Percentiles rank a stretch among this genome's conserved stretches.
Conservation (phyloP, 1,140 invertebrate genomes). For the Leptinotarsa lineolata region DNA sequence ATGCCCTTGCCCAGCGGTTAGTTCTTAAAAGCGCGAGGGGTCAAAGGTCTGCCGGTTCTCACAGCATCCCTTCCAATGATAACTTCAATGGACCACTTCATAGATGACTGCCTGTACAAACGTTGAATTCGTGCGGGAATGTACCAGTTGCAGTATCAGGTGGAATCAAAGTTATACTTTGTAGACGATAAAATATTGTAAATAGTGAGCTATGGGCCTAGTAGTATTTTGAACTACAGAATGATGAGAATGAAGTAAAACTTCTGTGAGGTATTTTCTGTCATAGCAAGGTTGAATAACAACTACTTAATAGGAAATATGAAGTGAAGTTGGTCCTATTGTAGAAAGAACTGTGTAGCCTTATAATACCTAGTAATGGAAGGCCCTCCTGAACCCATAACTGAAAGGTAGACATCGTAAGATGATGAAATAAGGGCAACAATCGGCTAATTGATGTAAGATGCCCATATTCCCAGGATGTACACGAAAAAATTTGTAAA, state of each 20-base stretch:
- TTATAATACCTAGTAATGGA: background rate
- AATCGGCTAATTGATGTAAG: background rate
- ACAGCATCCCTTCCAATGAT: conserved; percentile 27
- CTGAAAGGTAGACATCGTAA: background rate
- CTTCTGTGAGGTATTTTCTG: background rate
- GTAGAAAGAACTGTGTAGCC: background rate
- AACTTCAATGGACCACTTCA: background rate
- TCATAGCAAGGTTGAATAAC: background rate
- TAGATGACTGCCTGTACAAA: background rate
- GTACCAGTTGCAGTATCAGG: background rate
- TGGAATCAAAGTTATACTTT: background rate
- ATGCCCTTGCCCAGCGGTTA: conserved; percentile 10
- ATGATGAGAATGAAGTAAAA: background rate
- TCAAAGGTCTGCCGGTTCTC: conserved; percentile 34
- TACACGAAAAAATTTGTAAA: background rate
- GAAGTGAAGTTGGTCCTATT: no score
- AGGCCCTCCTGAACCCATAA: background rate
- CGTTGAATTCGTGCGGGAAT: conserved; percentile 1
- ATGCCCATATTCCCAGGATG: background rate
- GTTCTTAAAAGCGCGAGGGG: conserved; percentile 12
- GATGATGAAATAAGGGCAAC: background rate
- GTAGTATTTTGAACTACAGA: background rate
- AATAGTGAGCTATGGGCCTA: background rate
- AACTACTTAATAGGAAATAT: background rate
- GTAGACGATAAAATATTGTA: no score